A percentile compares a stretch with the other conserved stretches of the same genome.
These are phyloP conservation scores for Chaunax sp. DNA, from an alignment of 2,797 vertebrate species.

Conservation along the genomic window DNA sequence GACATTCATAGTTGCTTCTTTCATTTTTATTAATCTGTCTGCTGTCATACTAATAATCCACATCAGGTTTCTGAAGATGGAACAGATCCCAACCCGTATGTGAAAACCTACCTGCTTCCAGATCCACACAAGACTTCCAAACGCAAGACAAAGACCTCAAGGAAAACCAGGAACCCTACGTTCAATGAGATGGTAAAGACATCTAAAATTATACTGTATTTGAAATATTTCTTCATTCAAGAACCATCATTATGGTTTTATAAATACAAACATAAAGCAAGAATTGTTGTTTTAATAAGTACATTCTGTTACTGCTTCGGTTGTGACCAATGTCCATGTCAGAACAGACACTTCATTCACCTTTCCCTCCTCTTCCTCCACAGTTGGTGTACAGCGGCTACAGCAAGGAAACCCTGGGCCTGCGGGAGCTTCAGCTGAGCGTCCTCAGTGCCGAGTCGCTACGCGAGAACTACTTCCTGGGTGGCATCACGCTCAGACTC, in stretches of 20 bases:
- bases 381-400: conserved; percentile 97
- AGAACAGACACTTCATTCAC: neutral
- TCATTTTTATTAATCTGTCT: neutral
- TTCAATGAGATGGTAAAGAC: conserved; percentile 96
- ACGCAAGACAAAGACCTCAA: conserved; percentile 96
- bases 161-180: conserved; percentile 97
- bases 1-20: neutral
- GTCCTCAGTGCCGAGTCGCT: conserved; percentile 97
- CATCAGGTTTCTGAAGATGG: conserved; percentile 94
- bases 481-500: conserved; percentile 93
- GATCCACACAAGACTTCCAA: conserved; percentile 97
- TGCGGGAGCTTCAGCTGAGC: conserved; percentile 94
- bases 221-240: neutral
- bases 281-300: neutral
- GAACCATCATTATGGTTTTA: no score
- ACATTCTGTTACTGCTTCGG: neutral
- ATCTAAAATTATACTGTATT: neutral
- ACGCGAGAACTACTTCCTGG: conserved; percentile 96
- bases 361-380: conserved; percentile 24
- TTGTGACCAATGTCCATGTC: neutral
- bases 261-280: neutral
- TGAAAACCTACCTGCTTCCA: conserved; percentile 98
- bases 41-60: conserved; percentile 2
- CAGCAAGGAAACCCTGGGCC: conserved; percentile 92
- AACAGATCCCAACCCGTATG: conserved; percentile 96